Evolutionary conservation across 2,113 vertebrate genomes (phyloP), one percentile per base, ranked within the genome.

Genomic region (Plectropomus leopardus): DNA sequence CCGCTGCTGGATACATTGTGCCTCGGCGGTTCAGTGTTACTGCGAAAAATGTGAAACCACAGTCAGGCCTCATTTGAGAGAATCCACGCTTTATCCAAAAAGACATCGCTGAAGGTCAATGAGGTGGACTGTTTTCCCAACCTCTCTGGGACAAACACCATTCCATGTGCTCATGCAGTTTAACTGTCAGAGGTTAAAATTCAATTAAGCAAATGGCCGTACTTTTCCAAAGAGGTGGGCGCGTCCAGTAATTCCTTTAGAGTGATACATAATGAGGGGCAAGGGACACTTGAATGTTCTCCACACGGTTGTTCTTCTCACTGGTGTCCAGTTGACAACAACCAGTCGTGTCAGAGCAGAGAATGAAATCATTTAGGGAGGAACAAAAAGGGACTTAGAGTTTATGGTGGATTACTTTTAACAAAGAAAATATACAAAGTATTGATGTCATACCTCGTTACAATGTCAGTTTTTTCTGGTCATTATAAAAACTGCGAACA

Each of bases 71-170:
- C 76, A 17, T 90, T 84, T 76, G 24, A 80, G 72, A 72, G 77
- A 78, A 86, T 34, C 24, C 51, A 23, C 40, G 74, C 80, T 66
- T 69, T 24, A 75, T 82, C 67, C 75, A 86, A 54, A 42, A 54
- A 85, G 75, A 87, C 84, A 79, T 66, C 4, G 40, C 16, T 21
- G 19, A 82, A 78, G 69, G 77, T 80, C 76, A 55, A 23, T 73
- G 88, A 86, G 86, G 70, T 80, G 84, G 74, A 89, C 76, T 26
- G 5, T 58, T 88, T 86, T 72, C 81, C 84, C 71, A 80, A n/a
- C 26, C 32, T 78, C 51, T 26, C 50, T 55, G 71, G 54, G 78
- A 82, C 1, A 2, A 67, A 76, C 47, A 34, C 70, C 28, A 44
- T 79, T 80, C 63, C 76, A 85, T 82, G 81, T 17, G 66, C 66